Evolutionary conservation across 1,140 invertebrate genomes (phyloP).

Genomic region (Drosophila ercepeae): DNA sequence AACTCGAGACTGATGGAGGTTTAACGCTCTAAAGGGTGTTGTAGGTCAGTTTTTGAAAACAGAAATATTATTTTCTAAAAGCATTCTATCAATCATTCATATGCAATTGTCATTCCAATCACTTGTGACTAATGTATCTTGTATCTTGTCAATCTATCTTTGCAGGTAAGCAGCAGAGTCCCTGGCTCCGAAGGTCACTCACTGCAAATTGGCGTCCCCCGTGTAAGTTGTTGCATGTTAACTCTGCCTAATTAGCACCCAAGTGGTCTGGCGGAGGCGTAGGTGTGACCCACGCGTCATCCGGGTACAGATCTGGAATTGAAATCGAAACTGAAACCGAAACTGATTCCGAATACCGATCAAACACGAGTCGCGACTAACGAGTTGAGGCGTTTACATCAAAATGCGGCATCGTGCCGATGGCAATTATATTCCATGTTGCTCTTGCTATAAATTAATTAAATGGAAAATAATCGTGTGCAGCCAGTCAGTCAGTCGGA

Average conservation of each 20-base stretch:
- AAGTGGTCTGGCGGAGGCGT: constrained; percentile 19
- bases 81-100: not conserved
- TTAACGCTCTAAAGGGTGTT: not conserved
- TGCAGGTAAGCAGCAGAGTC: constrained; percentile 60
- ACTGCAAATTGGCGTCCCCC: constrained; percentile 26
- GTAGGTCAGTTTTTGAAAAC: not conserved
- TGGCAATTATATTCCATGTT: constrained; percentile 67
- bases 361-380: constrained; percentile 17
- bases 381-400: constrained; percentile 52
- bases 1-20: not conserved
- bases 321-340: constrained; percentile 42
- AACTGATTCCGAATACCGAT: constrained; percentile 20
- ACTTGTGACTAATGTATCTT: constrained; percentile 35
- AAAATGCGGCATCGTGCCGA: constrained; percentile 64
- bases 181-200: constrained; percentile 47
- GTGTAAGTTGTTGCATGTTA: constrained; percentile 39
- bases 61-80: no score
- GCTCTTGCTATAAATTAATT: constrained; percentile 72
- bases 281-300: constrained; percentile 65
- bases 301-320: constrained; percentile 21
- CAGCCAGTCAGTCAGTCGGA: constrained; percentile 18
- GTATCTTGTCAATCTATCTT: constrained; percentile 36
- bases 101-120: constrained; percentile 33
- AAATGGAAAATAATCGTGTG: constrained; percentile 79
- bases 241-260: constrained; percentile 60